Percentiles rank a stretch among this genome's conserved stretches.
Evolutionary conservation across 2,113 vertebrate species (phyloP).

Genomic region (Anarrhichthys ocellatus): DNA sequence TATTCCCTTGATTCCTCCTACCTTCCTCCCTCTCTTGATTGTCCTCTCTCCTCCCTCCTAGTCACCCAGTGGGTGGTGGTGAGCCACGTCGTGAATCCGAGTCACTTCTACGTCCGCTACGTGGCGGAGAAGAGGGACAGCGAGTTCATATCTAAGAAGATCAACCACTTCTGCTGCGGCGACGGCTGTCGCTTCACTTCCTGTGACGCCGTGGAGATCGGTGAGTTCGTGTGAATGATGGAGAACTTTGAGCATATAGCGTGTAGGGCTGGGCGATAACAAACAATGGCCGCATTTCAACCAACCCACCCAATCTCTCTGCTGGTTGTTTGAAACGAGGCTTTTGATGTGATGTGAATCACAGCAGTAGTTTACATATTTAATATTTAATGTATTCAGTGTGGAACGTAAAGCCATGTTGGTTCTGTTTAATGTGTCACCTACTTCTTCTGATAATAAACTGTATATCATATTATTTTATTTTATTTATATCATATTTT

Average conservation of each 20-base stretch:
- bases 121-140: slow-evolving; percentile 81
- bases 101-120: slow-evolving; percentile 90
- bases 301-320: too few species aligned
- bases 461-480: too few species aligned
- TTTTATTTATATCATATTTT: too few species aligned
- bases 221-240: slow-evolving; percentile 72
- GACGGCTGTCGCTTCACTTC: slow-evolving; percentile 70
- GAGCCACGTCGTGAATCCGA: slow-evolving; percentile 88
- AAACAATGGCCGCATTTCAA: too few species aligned
- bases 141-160: slow-evolving; percentile 79
- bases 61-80: slow-evolving; percentile 85
- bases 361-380: too few species aligned
- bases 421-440: too few species aligned
- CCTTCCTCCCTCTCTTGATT: not conserved
- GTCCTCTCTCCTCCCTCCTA: slow-evolving; percentile 4
- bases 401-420: too few species aligned
- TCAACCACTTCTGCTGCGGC: slow-evolving; percentile 81
- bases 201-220: slow-evolving; percentile 84
- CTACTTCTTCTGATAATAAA: too few species aligned
- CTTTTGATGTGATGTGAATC: too few species aligned
- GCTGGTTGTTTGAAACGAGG: too few species aligned
- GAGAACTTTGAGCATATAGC: not conserved
- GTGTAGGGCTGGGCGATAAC: too few species aligned
- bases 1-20: not conserved
- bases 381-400: too few species aligned